Conservation (phyloP, 2,113 vertebrate genomes). For the Trichomycterus rosablanca region DNA sequence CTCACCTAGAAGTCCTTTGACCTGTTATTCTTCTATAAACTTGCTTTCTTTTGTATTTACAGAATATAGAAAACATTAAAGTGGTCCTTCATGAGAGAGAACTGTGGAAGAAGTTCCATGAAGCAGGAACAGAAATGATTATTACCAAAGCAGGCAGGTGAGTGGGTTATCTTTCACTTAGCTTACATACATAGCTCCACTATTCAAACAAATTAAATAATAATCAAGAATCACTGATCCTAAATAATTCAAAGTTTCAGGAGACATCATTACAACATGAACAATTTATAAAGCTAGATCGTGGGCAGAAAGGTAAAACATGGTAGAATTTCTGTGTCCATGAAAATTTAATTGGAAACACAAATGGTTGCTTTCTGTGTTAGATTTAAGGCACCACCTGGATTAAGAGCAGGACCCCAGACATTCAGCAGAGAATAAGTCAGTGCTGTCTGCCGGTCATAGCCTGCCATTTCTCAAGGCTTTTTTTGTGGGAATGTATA, state of each 20-base stretch:
- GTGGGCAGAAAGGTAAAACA: slow-evolving; percentile 9
- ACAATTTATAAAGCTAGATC: slow-evolving; percentile 6
- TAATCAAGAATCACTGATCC: background rate
- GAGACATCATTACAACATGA: background rate
- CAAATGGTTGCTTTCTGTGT: slow-evolving; percentile 55
- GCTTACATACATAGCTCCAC: background rate
- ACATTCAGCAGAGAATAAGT: slow-evolving; percentile 68
- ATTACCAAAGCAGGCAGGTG: slow-evolving; percentile 98
- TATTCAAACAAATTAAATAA: background rate
- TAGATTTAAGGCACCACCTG: slow-evolving; percentile 68
- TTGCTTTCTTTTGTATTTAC: slow-evolving; percentile 9
- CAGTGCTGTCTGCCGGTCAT: slow-evolving; percentile 51
- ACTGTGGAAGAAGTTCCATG: slow-evolving; percentile 97
- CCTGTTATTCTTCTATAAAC: background rate
- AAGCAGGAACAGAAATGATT: slow-evolving; percentile 97
- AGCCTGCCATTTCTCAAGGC: slow-evolving; percentile 55
- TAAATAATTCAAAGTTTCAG: background rate
- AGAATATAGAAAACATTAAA: slow-evolving; percentile 97
- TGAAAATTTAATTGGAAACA: slow-evolving; percentile 66
- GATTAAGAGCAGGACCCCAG: slow-evolving; percentile 65
- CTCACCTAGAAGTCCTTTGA: too few relatives aligned
- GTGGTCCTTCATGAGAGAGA: slow-evolving; percentile 93
- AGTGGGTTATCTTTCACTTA: slow-evolving; percentile 49
- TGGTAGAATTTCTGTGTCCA: slow-evolving; percentile 46
- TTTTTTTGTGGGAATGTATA: slow-evolving; percentile 55